Percentiles rank a stretch among this genome's conserved stretches.
Conservation (phyloP, 2,113 vertebrate species). For the Synchiropus splendidus region DNA sequence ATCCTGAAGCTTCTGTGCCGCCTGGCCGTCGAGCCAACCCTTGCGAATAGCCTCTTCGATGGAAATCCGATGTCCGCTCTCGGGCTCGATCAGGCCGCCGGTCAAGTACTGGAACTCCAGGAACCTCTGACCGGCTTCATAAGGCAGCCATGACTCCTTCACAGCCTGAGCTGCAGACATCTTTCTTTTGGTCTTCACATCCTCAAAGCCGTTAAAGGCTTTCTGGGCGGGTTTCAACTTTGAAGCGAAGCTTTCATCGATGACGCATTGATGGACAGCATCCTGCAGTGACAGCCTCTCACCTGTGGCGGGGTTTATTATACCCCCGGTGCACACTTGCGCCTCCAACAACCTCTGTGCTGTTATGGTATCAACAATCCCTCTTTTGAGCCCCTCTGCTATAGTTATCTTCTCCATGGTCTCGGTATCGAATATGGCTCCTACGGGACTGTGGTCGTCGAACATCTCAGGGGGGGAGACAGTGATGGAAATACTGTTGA, state of each 20-base stretch:
- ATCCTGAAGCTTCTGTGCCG: slow-evolving; percentile 86
- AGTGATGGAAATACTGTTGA: slow-evolving; percentile 67
- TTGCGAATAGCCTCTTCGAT: slow-evolving; percentile 86
- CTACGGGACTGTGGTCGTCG: slow-evolving; percentile 86
- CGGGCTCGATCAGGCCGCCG: slow-evolving; percentile 86
- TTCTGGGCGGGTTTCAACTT: slow-evolving; percentile 92
- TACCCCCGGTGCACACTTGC: slow-evolving; percentile 87
- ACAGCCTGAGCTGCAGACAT: slow-evolving; percentile 93
- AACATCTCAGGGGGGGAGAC: slow-evolving; percentile 77
- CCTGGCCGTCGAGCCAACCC: slow-evolving; percentile 80
- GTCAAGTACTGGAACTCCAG: slow-evolving; percentile 93
- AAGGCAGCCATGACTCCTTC: slow-evolving; percentile 91
- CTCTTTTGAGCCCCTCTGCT: slow-evolving; percentile 77
- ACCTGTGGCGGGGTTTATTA: slow-evolving; percentile 82
- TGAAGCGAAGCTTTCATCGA: slow-evolving; percentile 83
- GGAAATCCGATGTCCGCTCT: slow-evolving; percentile 69
- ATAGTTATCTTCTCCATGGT: slow-evolving; percentile 94
- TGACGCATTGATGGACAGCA: slow-evolving; percentile 73
- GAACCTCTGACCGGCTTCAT: slow-evolving; percentile 93
- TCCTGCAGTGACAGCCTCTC: slow-evolving; percentile 83
- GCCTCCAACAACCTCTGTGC: slow-evolving; percentile 91
- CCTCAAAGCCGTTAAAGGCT: slow-evolving; percentile 87
- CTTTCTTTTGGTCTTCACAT: slow-evolving; percentile 83
- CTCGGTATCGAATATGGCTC: slow-evolving; percentile 92
- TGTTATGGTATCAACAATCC: slow-evolving; percentile 87